A percentile compares a stretch with the other conserved stretches of the same genome.
Conservation (phyloP, 2,113 vertebrate genomes). For the Ancistrus triradiatus region DNA sequence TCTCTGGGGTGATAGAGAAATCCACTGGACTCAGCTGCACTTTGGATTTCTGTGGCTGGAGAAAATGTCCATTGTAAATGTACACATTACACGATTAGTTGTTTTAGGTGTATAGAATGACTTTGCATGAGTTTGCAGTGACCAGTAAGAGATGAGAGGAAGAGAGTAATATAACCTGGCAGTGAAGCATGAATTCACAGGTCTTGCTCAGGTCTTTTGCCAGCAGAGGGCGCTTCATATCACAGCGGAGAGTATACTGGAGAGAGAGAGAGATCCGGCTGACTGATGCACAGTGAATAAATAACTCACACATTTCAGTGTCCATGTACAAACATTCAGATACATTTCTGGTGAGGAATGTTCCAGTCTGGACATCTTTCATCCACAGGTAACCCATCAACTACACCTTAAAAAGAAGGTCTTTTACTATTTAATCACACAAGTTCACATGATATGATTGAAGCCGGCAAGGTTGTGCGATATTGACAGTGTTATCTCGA, state of each 20-base stretch:
- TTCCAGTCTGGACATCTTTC: too few species aligned
- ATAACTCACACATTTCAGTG: too few species aligned
- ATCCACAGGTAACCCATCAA: too few species aligned
- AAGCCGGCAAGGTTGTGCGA: too few species aligned
- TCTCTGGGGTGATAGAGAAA: slow-evolving; percentile 92
- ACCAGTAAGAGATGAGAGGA: neutral
- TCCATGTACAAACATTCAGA: too few species aligned
- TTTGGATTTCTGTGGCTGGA: slow-evolving; percentile 85
- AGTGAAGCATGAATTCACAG: slow-evolving; percentile 94
- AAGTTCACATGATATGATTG: too few species aligned
- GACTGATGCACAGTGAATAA: too few species aligned
- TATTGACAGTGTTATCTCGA: too few species aligned
- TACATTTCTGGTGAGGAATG: too few species aligned
- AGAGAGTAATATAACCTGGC: slow-evolving; percentile 68
- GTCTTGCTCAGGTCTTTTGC: slow-evolving; percentile 92
- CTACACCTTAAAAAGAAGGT: too few species aligned
- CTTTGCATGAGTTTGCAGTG: neutral
- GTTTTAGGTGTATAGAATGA: neutral
- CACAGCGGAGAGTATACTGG: slow-evolving; percentile 91
- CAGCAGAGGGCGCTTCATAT: slow-evolving; percentile 87
- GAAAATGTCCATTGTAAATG: neutral
- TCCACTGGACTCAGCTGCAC: slow-evolving; percentile 79
- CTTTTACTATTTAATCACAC: too few species aligned
- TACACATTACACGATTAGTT: too few species aligned
- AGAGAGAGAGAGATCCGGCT: neutral